Evolutionary conservation across 2,113 vertebrate species (phyloP), one percentile per base, ranked within the genome.

Genomic region (Diadophis punctatus): DNA sequence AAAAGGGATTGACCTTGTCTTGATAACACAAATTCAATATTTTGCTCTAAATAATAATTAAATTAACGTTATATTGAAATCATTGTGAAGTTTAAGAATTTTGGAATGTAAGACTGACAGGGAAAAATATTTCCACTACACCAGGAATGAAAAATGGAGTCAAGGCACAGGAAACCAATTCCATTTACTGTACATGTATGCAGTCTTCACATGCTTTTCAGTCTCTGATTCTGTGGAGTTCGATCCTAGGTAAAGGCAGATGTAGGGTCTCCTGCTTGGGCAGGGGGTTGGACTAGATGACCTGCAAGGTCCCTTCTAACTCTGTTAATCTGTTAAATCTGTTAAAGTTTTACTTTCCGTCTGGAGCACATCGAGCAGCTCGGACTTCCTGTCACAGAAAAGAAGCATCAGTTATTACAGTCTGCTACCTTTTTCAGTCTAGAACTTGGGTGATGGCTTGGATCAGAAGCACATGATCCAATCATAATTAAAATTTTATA

Each of bases 341-440:
- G n/a, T n/a, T n/a, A n/a, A n/a, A n/a, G n/a, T n/a, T n/a, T 43
- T 43, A 43, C 43, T 43, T 43, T 43, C 43, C 43, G 43, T 43
- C 43, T 43, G 43, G 43, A 43, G 43, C 43, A 43, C 43, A 43
- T 43, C 43, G 43, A 43, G 43, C 43, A 43, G 43, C 43, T 43
- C 43, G 3, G 43, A 43, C 43, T 43, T 43, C 74, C 95, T 96
- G 95, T 93, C 93, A 95, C 93, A 96, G 9, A 88, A 94, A 95
- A 96, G 52, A 96, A 95, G 93, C 93, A 94, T 93, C 63, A 0
- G n/a, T 92, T 88, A 3, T 93, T 0, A 22, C 94, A 93, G 88
- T 86, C 87, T 74, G 46, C 49, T 49, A 87, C 39, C 9, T 3
- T 55, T 96, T 93, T 74, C 85, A 1, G 3, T 2, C 0, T 88